Percentiles rank a stretch among this genome's conserved stretches.
Conservation (phyloP, 92 coral and sea anemone species). For the Palythoa grandiflora region DNA sequence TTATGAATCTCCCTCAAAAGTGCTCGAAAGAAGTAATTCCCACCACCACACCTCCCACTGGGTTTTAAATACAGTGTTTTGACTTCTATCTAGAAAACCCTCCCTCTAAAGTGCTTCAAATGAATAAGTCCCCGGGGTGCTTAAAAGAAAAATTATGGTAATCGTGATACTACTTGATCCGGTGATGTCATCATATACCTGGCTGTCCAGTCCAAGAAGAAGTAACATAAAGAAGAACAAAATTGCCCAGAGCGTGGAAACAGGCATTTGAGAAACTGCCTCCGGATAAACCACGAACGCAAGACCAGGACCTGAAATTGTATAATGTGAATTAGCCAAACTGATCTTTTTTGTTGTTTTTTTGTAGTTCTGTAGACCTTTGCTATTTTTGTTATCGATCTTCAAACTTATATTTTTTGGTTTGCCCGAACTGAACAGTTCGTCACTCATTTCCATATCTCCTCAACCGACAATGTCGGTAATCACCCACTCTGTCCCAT, state of each 20-base stretch:
- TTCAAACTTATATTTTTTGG: background rate
- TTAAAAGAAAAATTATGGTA: too few species aligned
- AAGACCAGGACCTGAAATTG: constrained; percentile 30
- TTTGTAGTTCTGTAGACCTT: background rate
- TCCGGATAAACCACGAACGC: constrained; percentile 35
- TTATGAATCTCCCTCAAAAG: too few species aligned
- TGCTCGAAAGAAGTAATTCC: too few species aligned
- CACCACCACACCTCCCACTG: too few species aligned
- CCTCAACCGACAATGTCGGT: background rate
- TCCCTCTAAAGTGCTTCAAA: too few species aligned
- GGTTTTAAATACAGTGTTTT: too few species aligned
- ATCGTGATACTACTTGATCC: background rate
- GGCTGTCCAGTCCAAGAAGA: constrained; percentile 30
- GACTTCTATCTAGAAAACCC: too few species aligned
- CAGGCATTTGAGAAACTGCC: constrained; percentile 37
- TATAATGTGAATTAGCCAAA: background rate
- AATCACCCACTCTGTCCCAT: background rate
- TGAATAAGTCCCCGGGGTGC: too few species aligned
- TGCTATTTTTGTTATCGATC: background rate
- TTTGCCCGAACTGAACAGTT: background rate
- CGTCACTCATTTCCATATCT: background rate
- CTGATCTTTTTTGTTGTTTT: background rate
- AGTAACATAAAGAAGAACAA: constrained; percentile 33
- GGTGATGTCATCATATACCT: background rate
- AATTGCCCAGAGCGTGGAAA: constrained; percentile 43